A percentile compares a stretch with the other conserved stretches of the same genome.
phyloP scores from a whole-genome alignment of 2,797 vertebrate species.

The Phyllotis vaccarum region DNA sequence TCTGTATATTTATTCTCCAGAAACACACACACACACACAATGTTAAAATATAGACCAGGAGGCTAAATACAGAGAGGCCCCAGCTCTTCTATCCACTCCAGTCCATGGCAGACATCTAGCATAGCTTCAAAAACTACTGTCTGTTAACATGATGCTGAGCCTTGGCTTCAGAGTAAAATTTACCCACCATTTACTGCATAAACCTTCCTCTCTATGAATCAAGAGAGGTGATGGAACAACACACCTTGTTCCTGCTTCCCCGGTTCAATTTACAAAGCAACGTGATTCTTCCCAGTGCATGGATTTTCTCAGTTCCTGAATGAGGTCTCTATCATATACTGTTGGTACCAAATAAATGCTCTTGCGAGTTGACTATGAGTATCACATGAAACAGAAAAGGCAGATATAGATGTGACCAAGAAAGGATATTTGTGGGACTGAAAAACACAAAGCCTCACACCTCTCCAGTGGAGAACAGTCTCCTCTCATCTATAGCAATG shows the following conservation, averaged over 20 bases:
- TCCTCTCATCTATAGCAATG: background rate
- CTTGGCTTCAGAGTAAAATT: background rate
- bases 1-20: background rate
- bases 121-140: background rate
- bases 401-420: background rate
- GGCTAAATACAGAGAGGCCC: background rate
- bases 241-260: background rate
- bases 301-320: background rate
- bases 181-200: background rate
- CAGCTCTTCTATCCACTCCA: no score
- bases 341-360: background rate
- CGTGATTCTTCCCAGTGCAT: background rate
- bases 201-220: background rate
- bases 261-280: accelerated
- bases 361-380: background rate
- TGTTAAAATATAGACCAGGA: background rate
- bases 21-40: background rate
- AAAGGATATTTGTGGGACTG: background rate
- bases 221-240: background rate
- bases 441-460: background rate
- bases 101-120: background rate
- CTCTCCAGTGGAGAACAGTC: background rate
- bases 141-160: no score
- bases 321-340: background rate
- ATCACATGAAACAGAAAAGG: background rate